Conservation (phyloP, 2,888 invertebrate species). For the Diogma glabrata region DNA sequence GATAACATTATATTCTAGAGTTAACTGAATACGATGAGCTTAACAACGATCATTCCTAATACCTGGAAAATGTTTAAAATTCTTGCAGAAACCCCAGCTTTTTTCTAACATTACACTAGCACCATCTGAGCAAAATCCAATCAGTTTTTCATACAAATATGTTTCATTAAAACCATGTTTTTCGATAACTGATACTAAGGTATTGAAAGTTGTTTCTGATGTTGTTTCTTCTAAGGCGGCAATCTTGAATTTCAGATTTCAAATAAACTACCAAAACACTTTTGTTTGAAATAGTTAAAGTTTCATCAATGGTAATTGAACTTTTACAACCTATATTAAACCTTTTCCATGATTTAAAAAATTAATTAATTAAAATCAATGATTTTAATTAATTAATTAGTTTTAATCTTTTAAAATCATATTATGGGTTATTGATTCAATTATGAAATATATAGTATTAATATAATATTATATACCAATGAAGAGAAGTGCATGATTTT, state of each 20-base stretch:
- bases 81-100: not conserved
- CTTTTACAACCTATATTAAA: not conserved
- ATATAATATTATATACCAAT: too few species aligned
- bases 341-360: too few species aligned
- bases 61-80: constrained; percentile 1
- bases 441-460: constrained; percentile 2
- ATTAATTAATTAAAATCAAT: too few species aligned
- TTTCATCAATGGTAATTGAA: constrained; percentile 1
- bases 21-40: not conserved
- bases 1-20: not conserved
- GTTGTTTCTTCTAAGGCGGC: not conserved
- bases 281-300: not conserved
- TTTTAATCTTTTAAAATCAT: not conserved
- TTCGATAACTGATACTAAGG: not conserved
- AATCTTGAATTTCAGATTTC: not conserved
- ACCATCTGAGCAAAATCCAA: not conserved
- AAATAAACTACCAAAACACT: constrained; percentile 2
- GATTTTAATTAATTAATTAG: not conserved
- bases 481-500: constrained; percentile 2
- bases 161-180: not conserved
- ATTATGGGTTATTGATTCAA: not conserved
- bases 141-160: not conserved
- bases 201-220: not conserved
- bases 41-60: too few species aligned
- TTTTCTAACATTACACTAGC: constrained; percentile 7